A percentile compares a stretch with the other conserved stretches of the same genome.
These are phyloP conservation scores for Pachliopta kotzebuea DNA, from an alignment of 2,888 invertebrate species.

Conservation along the genomic window DNA sequence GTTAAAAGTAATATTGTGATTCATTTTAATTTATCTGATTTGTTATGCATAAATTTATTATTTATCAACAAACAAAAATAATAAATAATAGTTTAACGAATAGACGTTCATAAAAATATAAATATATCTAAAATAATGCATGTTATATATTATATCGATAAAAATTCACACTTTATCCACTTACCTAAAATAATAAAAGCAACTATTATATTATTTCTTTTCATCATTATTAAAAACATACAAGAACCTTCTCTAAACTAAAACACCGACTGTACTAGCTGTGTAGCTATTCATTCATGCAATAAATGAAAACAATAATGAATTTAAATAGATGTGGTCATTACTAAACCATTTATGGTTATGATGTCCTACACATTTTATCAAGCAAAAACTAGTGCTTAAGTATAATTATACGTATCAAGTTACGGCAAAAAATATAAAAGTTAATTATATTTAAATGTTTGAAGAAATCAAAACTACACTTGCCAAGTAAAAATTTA, in stretches of 20 bases:
- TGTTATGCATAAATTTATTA: no score
- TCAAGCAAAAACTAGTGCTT: background rate
- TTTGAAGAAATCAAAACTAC: background rate
- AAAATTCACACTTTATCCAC: background rate
- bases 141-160: no score
- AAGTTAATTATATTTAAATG: no score
- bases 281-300: no score
- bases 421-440: no score
- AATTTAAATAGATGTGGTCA: background rate
- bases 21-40: no score
- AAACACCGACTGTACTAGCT: background rate
- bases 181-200: background rate
- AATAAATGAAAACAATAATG: background rate
- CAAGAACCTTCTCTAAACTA: background rate
- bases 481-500: background rate
- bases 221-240: background rate
- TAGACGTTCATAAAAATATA: no score
- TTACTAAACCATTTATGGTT: constrained; percentile 2
- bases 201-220: background rate
- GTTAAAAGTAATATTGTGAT: no score
- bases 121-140: no score
- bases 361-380: background rate
- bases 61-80: no score
- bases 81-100: no score
- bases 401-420: background rate